Base-by-base conservation (phyloP, 2,113 vertebrate genomes). In the Tympanuchus pallidicinctus region DNA sequence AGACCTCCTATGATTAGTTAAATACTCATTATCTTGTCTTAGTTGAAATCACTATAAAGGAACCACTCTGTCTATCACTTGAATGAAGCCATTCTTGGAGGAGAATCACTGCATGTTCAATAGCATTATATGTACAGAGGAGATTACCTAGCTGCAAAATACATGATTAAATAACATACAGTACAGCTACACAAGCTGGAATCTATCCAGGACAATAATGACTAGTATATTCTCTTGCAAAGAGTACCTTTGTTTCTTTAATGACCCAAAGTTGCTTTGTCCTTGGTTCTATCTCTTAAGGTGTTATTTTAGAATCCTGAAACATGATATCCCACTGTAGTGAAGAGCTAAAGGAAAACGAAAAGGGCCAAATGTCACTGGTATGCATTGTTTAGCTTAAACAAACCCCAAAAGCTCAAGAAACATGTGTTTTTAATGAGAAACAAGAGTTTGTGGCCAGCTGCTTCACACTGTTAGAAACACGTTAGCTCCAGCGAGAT, bases 351-450 rank as follows among this genome's bases (percentile, higher is more conserved):
- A 90, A 94, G n/a, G 78, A 92, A 94, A 94, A 90, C 40, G 11
- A 83, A 97, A 95, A 97, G 92, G 93, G 86, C 75, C 90, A 94
- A 94, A 96, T 95, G 83, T 94, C 94, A 93, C 82, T 20, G 91
- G 71, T 70, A 87, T 84, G 61, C 80, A 82, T 82, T 96, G 93
- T 90, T 97, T 76, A 88, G 82, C 88, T 79, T 75, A 95, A 95
- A 97, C 88, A 95, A 97, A 94, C 77, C 92, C 86, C 93, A 69
- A 86, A 95, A 94, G 91, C 87, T 95, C 84, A 5, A 24, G 65
- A 96, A 94, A 94, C 87, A 69, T 73, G 81, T 96, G 93, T 95
- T 97, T 96, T 97, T 96, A 97, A 97, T 59, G 76, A 97, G 96
- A 96, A 97, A 91, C 82, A 95, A 91, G 88, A 93, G 93, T 96